A percentile compares a stretch with the other conserved stretches of the same genome.
These are phyloP conservation scores for Urocyon cinereoargenteus DNA, from an alignment of 2,797 vertebrate genomes.

Conservation along the genomic window DNA sequence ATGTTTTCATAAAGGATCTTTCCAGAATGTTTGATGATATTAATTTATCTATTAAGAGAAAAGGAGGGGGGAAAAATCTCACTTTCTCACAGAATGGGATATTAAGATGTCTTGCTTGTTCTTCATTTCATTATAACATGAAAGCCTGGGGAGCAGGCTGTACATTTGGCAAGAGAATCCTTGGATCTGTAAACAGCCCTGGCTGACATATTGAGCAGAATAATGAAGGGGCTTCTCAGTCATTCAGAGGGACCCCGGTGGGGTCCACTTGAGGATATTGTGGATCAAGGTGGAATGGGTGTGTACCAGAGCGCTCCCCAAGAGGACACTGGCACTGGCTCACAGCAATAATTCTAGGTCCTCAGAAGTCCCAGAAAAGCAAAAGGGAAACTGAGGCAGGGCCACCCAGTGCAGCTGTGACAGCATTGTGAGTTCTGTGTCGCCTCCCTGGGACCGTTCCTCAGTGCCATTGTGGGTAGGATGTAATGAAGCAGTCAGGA, in stretches of 20 bases:
- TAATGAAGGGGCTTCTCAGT: constrained; percentile 61
- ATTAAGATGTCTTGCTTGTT: constrained; percentile 80
- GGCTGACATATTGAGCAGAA: constrained; percentile 73
- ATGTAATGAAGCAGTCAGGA: constrained; percentile 55
- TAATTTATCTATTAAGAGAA: constrained; percentile 72
- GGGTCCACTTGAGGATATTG: background rate
- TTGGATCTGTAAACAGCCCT: constrained; percentile 75
- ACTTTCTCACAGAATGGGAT: constrained; percentile 60
- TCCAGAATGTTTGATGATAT: constrained; percentile 69
- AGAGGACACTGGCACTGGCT: background rate
- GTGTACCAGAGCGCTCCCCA: background rate
- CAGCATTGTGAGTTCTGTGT: accelerated
- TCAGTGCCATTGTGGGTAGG: accelerated
- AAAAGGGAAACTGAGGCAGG: constrained; percentile 62
- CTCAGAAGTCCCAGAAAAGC: background rate
- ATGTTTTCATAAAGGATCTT: constrained; percentile 62
- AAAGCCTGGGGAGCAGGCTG: constrained; percentile 75
- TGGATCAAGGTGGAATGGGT: background rate
- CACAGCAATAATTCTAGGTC: background rate
- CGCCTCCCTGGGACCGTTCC: accelerated
- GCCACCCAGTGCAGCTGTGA: background rate
- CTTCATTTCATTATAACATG: constrained; percentile 79
- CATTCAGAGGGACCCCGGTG: background rate
- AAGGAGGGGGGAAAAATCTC: background rate
- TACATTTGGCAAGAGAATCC: constrained; percentile 76